phyloP scores from a whole-genome alignment of 2,113 vertebrate species.

The Falcunculus frontatus region DNA sequence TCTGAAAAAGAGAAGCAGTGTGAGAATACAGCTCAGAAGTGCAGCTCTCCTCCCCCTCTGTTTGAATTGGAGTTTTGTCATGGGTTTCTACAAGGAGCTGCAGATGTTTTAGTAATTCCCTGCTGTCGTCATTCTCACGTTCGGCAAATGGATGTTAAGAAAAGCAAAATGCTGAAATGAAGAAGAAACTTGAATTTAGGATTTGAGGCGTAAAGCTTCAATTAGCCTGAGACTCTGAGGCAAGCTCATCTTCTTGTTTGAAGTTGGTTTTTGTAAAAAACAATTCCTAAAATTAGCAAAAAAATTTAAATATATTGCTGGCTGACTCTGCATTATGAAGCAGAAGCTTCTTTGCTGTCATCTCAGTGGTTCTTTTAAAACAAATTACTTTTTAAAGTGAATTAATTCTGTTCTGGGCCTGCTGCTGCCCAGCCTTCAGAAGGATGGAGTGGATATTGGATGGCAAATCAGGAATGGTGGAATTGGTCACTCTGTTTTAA shows the following conservation, averaged over 20 bases:
- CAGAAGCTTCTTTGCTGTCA: background rate
- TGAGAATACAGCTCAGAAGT: background rate
- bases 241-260: background rate
- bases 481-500: background rate
- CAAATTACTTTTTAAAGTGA: background rate
- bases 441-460: rapidly evolving
- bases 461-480: background rate
- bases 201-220: background rate
- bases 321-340: background rate
- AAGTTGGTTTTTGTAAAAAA: background rate
- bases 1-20: background rate
- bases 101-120: background rate
- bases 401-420: background rate
- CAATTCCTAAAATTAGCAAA: background rate
- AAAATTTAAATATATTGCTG: rapidly evolving
- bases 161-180: background rate
- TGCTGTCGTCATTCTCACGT: rapidly evolving
- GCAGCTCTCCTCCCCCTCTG: background rate
- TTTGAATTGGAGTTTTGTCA: background rate
- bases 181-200: background rate
- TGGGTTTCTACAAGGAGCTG: background rate
- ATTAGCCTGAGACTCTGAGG: background rate
- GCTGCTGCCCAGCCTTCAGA: background rate
- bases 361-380: background rate
- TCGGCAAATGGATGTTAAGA: background rate